phyloP scores from a whole-genome alignment of 2,797 vertebrate genomes.

The Emys orbicularis region DNA sequence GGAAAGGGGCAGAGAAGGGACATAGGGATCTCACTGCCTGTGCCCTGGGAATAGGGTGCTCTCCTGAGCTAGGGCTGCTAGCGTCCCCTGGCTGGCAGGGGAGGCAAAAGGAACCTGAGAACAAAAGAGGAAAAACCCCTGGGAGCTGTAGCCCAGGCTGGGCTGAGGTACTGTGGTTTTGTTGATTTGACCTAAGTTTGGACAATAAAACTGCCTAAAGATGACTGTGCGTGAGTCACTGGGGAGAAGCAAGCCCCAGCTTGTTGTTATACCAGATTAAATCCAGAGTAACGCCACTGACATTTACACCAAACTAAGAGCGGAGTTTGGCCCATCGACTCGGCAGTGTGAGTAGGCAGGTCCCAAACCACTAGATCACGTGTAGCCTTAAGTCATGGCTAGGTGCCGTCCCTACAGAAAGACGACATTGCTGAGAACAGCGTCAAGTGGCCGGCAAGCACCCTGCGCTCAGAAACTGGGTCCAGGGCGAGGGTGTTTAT shows the following conservation, averaged over 20 bases:
- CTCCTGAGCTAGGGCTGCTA: neutral
- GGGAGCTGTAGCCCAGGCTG: neutral
- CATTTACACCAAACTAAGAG: neutral
- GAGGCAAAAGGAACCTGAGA: neutral
- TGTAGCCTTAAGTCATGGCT: no score
- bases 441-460: no score
- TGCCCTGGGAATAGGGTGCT: neutral
- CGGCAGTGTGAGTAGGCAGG: neutral
- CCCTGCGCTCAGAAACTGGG: neutral
- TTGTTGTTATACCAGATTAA: neutral
- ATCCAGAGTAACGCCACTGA: neutral
- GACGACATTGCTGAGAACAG: no score
- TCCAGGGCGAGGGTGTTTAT: neutral
- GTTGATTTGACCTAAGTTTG: neutral
- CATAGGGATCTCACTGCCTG: neutral
- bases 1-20: neutral
- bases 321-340: neutral
- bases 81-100: neutral
- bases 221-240: neutral
- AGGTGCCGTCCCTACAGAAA: no score
- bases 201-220: neutral
- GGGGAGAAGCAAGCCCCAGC: neutral
- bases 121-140: neutral
- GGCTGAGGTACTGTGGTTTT: neutral
- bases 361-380: neutral